A percentile compares a stretch with the other conserved stretches of the same genome.
Conservation (phyloP, 1,140 invertebrate species). For the Lordiphosa mommai region DNA sequence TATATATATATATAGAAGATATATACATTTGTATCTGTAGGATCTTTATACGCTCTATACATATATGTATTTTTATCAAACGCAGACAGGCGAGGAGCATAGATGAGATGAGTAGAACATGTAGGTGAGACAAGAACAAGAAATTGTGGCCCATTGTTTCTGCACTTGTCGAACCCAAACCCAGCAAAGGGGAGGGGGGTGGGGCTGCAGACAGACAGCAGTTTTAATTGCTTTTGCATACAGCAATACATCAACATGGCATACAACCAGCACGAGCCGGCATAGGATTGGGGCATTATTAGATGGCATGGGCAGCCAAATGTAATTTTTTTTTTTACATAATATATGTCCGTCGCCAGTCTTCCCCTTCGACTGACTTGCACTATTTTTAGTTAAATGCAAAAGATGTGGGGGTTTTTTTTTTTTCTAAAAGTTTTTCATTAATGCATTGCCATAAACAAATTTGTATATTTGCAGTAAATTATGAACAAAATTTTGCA, state of each 20-base stretch:
- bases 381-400: conserved; percentile 68
- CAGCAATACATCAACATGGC: conserved; percentile 71
- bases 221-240: conserved; percentile 78
- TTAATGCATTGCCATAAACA: conserved; percentile 40
- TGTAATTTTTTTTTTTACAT: conserved; percentile 62
- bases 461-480: conserved; percentile 15
- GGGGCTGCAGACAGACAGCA: conserved; percentile 67
- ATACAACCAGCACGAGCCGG: conserved; percentile 45
- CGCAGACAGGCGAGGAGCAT: conserved; percentile 56
- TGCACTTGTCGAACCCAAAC: conserved; percentile 8
- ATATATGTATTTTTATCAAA: conserved; percentile 71
- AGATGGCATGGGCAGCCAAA: conserved; percentile 53
- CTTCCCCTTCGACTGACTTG: conserved; percentile 60
- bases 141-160: conserved; percentile 62
- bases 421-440: conserved; percentile 23
- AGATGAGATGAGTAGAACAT: conserved; percentile 57
- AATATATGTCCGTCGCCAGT: conserved; percentile 34
- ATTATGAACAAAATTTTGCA: conserved; percentile 27
- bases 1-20: conserved; percentile 7
- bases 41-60: conserved; percentile 27
- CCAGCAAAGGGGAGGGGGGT: not conserved
- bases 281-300: conserved; percentile 66
- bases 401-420: conserved; percentile 25
- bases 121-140: conserved; percentile 68
- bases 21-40: conserved; percentile 21